Base-by-base conservation (phyloP, 2,888 invertebrate species). In the Pyralis farinalis region DNA sequence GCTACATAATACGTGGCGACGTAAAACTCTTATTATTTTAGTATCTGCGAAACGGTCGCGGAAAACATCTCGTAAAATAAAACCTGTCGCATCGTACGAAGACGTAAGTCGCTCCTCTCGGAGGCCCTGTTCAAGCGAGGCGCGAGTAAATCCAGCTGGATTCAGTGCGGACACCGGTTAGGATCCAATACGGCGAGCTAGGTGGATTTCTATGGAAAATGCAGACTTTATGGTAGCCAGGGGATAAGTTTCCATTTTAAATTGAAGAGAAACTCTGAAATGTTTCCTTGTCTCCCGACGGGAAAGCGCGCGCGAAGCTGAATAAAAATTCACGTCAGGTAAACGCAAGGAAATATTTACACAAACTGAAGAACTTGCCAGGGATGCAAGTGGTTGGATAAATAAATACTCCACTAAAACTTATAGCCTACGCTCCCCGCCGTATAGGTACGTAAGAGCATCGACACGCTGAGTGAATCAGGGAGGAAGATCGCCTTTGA, bases 201-300 rank as follows among this genome's bases (percentile, higher is more conserved):
- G 72, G 75, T 76, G 75, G 79, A 84, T 86, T 82, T 85, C 82
- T 81, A 87, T 87, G 83, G 85, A 81, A 87, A 87, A 86, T 82
- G 74, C 73, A 82, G 83, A 86, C 86, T 87, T 86, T 87, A 88
- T 84, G 82, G 80, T 71, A 78, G 82, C 77, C 78, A 64, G 67
- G 87, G 86, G 86, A 88, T 87, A 83, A 81, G 85, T 87, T 87
- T 85, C 80, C 77, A 85, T 87, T 87, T 87, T 78, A 86, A 85
- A 87, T 86, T 85, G 81, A 83, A 83, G 80, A 80, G 80, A 80
- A 83, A 81, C 76, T 80, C 73, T 76, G 78, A 82, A 80, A 86
- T 79, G 81, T 79, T 82, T 71, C 75, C 76, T 77, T 79, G 80
- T 83, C 74, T 84, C 76, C 74, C 83, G 71, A 58, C 63, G 79